phyloP scores from a whole-genome alignment of 2,113 vertebrate species.

The Etheostoma spectabile region DNA sequence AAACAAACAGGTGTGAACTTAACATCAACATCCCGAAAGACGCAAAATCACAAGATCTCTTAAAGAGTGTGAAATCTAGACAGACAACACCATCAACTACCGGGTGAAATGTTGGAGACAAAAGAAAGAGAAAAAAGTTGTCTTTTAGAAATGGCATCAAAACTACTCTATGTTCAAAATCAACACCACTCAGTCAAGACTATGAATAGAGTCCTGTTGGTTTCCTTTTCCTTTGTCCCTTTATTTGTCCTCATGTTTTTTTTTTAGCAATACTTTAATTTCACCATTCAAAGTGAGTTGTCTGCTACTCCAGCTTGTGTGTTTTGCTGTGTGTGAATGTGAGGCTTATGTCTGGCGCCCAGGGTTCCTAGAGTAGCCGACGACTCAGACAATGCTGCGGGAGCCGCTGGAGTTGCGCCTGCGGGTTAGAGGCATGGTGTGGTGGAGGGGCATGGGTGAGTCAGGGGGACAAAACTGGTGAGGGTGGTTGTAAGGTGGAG shows the following conservation, averaged over 20 bases:
- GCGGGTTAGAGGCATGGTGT: constrained; percentile 81
- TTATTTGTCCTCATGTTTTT: background rate
- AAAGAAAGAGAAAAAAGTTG: constrained; percentile 44
- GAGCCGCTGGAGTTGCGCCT: constrained; percentile 94
- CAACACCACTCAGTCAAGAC: constrained; percentile 29
- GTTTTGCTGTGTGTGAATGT: constrained; percentile 10
- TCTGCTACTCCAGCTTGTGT: constrained; percentile 42
- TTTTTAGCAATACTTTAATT: constrained; percentile 42
- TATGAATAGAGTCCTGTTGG: constrained; percentile 43
- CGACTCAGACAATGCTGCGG: constrained; percentile 89
- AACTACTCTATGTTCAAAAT: constrained; percentile 51
- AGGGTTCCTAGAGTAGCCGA: background rate
- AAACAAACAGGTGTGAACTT: constrained; percentile 11
- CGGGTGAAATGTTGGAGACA: constrained; percentile 47
- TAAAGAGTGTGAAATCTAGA: constrained; percentile 50
- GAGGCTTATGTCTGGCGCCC: background rate
- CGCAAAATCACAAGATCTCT: constrained; percentile 47
- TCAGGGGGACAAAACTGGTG: constrained; percentile 96
- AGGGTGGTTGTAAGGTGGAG: constrained; percentile 96
- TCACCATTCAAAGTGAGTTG: constrained; percentile 41
- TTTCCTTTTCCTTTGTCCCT: constrained; percentile 25
- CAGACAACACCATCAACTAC: constrained; percentile 62
- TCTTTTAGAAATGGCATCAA: constrained; percentile 54
- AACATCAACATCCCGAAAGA: constrained; percentile 33
- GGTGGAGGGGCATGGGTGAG: constrained; percentile 88